Conservation (phyloP, 1,140 invertebrate genomes). For the Elysia chlorotica region DNA sequence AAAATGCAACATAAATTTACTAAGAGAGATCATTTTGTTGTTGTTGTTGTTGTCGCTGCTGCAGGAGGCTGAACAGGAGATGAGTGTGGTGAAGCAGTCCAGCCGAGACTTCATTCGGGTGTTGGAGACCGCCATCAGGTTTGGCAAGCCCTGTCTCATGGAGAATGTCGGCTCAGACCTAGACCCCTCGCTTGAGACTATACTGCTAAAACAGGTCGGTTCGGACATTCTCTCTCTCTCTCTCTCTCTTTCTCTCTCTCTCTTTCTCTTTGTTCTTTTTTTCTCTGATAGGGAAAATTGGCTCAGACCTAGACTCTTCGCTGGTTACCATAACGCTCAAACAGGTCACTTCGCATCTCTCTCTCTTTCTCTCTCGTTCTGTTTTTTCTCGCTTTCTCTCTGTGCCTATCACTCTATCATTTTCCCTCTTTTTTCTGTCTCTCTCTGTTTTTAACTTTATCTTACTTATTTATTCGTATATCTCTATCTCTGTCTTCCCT, state of each 20-base stretch:
- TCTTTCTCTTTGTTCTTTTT: background rate
- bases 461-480: no score
- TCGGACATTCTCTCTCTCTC: no score
- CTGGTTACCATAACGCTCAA: no score
- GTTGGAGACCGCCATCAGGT: conserved; percentile 62
- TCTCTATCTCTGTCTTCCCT: no score
- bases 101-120: conserved; percentile 67
- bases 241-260: background rate
- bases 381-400: no score
- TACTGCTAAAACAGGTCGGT: conserved; percentile 68
- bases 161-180: conserved; percentile 63
- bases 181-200: conserved; percentile 63
- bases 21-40: background rate
- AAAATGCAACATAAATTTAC: no score
- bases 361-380: no score
- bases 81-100: conserved; percentile 68
- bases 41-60: background rate
- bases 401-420: no score
- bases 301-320: no score
- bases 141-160: conserved; percentile 63
- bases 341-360: background rate
- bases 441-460: no score
- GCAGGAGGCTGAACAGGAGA: conserved; percentile 75
- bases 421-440: no score
- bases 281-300: no score